phyloP scores from a whole-genome alignment of 2,797 vertebrate species.

The Melanotaenia trifasciata region DNA sequence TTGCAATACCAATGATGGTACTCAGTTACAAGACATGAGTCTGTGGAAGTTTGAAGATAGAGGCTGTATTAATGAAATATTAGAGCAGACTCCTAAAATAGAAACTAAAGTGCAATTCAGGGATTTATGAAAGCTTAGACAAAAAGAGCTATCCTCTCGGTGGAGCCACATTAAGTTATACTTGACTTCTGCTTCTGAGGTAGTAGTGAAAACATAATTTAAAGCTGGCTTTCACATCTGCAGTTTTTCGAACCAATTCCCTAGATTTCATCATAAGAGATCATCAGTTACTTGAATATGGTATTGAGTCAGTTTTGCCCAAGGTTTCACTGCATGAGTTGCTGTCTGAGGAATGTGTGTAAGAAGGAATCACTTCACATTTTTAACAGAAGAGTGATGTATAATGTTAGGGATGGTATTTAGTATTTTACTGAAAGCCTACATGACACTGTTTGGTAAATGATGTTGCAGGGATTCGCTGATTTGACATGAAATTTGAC shows the following conservation, averaged over 20 bases:
- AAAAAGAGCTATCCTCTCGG: slow-evolving; percentile 43
- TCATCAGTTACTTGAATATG: slow-evolving; percentile 19
- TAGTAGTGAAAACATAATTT: slow-evolving; percentile 29
- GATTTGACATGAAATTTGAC: no score
- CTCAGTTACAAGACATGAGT: slow-evolving; percentile 34
- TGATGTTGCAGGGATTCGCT: no score
- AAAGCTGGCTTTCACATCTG: slow-evolving; percentile 44
- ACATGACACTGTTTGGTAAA: no score
- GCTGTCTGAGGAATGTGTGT: not conserved
- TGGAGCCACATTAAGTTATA: slow-evolving; percentile 41
- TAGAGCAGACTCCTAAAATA: slow-evolving; percentile 36
- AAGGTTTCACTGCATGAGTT: slow-evolving; percentile 15
- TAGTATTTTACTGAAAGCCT: not conserved
- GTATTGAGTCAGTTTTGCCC: slow-evolving; percentile 23
- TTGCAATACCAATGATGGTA: slow-evolving; percentile 49
- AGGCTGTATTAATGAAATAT: slow-evolving; percentile 56
- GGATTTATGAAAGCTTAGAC: slow-evolving; percentile 44
- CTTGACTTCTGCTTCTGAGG: slow-evolving; percentile 32
- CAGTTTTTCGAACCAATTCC: slow-evolving; percentile 32
- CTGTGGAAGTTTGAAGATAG: slow-evolving; percentile 43
- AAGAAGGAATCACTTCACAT: not conserved
- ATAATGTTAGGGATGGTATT: not conserved
- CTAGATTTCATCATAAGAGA: slow-evolving; percentile 32
- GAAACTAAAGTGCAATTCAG: slow-evolving; percentile 39
- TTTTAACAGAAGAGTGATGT: not conserved